A percentile compares a stretch with the other conserved stretches of the same genome.
Conservation (phyloP, 2,113 vertebrate genomes). For the Mellivora capensis region DNA sequence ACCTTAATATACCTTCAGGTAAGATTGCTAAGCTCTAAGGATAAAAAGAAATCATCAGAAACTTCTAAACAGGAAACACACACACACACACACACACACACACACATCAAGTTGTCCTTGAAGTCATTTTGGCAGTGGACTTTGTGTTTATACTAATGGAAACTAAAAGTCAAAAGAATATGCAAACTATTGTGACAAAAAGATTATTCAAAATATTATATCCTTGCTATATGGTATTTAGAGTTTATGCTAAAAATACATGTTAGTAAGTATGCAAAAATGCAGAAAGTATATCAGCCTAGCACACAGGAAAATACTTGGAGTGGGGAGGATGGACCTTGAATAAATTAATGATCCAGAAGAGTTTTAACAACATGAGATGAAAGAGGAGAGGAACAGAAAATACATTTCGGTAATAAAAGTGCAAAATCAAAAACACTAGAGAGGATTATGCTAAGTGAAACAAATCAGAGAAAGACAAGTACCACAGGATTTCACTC, state of each 20-base stretch:
- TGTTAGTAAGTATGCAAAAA: not conserved
- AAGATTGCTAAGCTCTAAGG: not conserved
- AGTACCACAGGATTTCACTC: not conserved
- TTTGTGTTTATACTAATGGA: not conserved
- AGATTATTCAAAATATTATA: not conserved
- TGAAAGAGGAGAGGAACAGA: not conserved
- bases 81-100: too few relatives aligned
- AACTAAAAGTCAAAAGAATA: not conserved
- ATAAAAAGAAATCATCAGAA: not conserved
- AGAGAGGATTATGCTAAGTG: not conserved
- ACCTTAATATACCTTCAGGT: not conserved
- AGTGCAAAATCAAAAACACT: not conserved
- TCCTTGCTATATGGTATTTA: not conserved
- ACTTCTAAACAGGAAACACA: not conserved
- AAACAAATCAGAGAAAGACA: not conserved
- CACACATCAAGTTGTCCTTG: not conserved
- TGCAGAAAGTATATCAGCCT: not conserved
- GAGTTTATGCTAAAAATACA: not conserved
- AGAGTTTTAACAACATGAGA: not conserved
- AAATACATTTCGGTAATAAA: not conserved
- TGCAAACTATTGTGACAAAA: not conserved
- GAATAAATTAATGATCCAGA: not conserved
- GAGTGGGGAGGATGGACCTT: not conserved
- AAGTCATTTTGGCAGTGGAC: not conserved
- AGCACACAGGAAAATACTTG: not conserved